Evolutionary conservation across 92 coral and sea anemone species (phyloP).

Genomic region (Hydrozoanthus gracilis): DNA sequence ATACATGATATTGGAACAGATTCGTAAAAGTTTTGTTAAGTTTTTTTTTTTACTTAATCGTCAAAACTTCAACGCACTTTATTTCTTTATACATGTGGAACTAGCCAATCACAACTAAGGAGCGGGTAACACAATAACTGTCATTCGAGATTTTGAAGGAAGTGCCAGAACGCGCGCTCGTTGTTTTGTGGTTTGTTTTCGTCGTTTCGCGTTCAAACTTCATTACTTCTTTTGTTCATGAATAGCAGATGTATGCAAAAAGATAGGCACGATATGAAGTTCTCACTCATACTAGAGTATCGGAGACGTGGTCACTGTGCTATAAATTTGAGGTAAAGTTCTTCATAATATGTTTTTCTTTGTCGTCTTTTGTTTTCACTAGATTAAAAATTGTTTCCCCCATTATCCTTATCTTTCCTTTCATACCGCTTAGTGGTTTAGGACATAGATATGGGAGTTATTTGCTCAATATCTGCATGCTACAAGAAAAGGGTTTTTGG

Average conservation of each 20-base stretch:
- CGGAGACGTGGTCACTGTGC: neutral
- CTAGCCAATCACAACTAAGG: slow-evolving; percentile 24
- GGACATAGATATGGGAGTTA: neutral
- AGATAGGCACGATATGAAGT: neutral
- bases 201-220: neutral
- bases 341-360: neutral
- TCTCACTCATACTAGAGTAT: neutral
- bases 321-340: slow-evolving; percentile 3
- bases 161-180: neutral
- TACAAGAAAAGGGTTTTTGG: neutral
- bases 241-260: neutral
- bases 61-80: neutral
- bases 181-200: neutral
- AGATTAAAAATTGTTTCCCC: slow-evolving; percentile 1
- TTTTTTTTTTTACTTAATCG: no score
- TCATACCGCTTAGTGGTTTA: neutral
- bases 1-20: no score
- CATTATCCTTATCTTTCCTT: neutral
- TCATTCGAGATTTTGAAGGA: neutral
- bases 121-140: neutral
- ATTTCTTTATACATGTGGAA: neutral
- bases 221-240: neutral
- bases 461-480: neutral
- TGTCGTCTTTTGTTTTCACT: slow-evolving; percentile 2
- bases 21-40: no score